Conservation (phyloP, 1,140 invertebrate genomes). For the Rhyzopertha dominica region DNA sequence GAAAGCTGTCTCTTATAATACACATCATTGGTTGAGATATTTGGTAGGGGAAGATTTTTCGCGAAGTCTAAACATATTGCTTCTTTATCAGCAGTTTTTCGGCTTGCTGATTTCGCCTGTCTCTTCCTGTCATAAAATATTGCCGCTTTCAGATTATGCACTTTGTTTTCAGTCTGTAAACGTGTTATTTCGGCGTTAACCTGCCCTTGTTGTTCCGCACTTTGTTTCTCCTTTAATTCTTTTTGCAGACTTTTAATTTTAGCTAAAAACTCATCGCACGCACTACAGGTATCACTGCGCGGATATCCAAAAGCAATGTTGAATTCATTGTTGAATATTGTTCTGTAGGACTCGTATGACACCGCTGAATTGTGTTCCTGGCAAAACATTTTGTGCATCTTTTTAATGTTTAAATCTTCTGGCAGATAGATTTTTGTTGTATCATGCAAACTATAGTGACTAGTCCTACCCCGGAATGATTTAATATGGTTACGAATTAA, state of each 20-base stretch:
- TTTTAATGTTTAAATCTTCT: conserved; percentile 16
- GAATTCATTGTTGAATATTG: conserved; percentile 8
- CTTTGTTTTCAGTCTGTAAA: conserved; percentile 11
- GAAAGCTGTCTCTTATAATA: conserved; percentile 32
- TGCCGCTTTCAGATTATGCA: conserved; percentile 21
- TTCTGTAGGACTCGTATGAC: conserved; percentile 13
- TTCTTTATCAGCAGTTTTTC: conserved; percentile 17
- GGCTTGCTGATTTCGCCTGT: conserved; percentile 6
- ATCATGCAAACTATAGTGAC: conserved; percentile 16
- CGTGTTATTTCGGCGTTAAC: background rate
- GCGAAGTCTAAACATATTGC: conserved; percentile 26
- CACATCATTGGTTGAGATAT: conserved; percentile 32
- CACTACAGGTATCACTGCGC: conserved; percentile 10
- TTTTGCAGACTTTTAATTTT: conserved; percentile 10
- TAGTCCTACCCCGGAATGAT: conserved; percentile 11
- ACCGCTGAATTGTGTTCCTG: conserved; percentile 9
- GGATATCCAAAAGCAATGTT: conserved; percentile 21
- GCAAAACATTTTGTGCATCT: conserved; percentile 13
- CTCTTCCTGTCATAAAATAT: conserved; percentile 26
- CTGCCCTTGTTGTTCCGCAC: conserved; percentile 1
- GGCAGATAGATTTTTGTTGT: conserved; percentile 16
- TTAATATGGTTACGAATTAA: conserved; percentile 13
- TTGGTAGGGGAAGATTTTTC: conserved; percentile 28
- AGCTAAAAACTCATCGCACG: conserved; percentile 10
- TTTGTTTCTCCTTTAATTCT: background rate